Evolutionary conservation across 1,140 invertebrate species (phyloP), one percentile per base, ranked within the genome.

Genomic region (Bombus balteatus): DNA sequence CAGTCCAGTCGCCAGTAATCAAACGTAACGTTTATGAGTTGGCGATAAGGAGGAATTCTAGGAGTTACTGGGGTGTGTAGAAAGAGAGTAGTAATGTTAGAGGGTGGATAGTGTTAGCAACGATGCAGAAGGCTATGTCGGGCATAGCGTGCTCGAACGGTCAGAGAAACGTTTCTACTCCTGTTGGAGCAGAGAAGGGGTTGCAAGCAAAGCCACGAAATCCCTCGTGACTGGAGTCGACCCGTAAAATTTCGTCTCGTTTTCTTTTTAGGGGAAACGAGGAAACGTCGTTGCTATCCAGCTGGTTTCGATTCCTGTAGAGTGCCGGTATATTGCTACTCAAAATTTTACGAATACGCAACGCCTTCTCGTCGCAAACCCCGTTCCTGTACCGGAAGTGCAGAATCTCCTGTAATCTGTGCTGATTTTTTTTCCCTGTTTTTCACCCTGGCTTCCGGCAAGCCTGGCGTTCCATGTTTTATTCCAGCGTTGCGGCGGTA

Each of bases 271-370:
- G n/a, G 25, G 71, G 18, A 53, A 53, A 53, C 28, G 72, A 32
- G 28, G 22, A 25, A 71, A 39, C 34, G 68, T 12, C 59, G 37
- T 28, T 18, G 8, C 15, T 15, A 28, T 39, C 6, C 41, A 18
- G 22, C 34, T n/a, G 72, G 25, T 82, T 75, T 75, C 81, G 81
- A 82, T 82, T 74, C 41, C 41, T 47, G 59, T 34, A 25, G 28
- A 83, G 47, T 53, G 5, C 6, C 47, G 47, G 18, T 53, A 53
- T 83, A 75, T 76, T 76, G 81, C 72, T 76, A 68, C 81, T 83
- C 34, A 83, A 83, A 66, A 83, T 83, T 83, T 83, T 66, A 83
- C 81, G 73, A 76, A 83, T 75, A 53, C 53, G 47, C 47, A 53
- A 53, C 47, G 47, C 47, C 47, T 53, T 53, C 8, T 53, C 47